Base-by-base conservation (phyloP, 2,888 invertebrate species). In the Labia minor region DNA sequence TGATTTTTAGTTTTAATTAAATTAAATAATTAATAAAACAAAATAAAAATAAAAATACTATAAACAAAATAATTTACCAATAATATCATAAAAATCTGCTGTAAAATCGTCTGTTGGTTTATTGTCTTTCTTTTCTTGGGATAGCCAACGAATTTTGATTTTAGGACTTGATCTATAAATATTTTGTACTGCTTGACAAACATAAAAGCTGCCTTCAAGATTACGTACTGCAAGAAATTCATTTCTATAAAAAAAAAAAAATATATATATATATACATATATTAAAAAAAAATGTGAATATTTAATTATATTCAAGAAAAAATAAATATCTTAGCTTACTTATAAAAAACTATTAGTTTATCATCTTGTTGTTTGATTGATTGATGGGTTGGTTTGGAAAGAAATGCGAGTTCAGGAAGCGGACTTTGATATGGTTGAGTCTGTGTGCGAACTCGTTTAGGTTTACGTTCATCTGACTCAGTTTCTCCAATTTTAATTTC, bases 141-240 rank as follows among this genome's bases (percentile, higher is more conserved):
- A 90, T 65, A 94, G 80, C 95, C 95, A 95, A 74, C 92, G 88
- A 73, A 95, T 94, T 75, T 88, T 88, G 75, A 94, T 92, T 76
- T 88, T 88, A 68, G 88, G 85, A 33, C 92, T 90, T 64, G 86
- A 86, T 75, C 89, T 89, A 78, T 91, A 92, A 68, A 95, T 90
- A 77, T 95, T 94, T 80, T 94, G 93, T 79, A 90, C 85, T 0
- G 92, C 86, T 77, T 94, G 92, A 77, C 95, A 95, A 68, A 95
- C 85, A 77, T 89, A 92, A 79, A 90, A 91, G 70, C 89, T 85
- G 71, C 92, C 92, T 76, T 92, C 92, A 0, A 90, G 89, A 76
- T 94, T 95, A 72, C 95, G 85, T 0, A 95, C 92, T 1, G 94
- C 95, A 74, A 95, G 79, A 79, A 92, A 94, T 78, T 93, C 92